A percentile compares a stretch with the other conserved stretches of the same genome.
Conservation (phyloP, 2,797 vertebrate species). For the Simalia tracyae region DNA sequence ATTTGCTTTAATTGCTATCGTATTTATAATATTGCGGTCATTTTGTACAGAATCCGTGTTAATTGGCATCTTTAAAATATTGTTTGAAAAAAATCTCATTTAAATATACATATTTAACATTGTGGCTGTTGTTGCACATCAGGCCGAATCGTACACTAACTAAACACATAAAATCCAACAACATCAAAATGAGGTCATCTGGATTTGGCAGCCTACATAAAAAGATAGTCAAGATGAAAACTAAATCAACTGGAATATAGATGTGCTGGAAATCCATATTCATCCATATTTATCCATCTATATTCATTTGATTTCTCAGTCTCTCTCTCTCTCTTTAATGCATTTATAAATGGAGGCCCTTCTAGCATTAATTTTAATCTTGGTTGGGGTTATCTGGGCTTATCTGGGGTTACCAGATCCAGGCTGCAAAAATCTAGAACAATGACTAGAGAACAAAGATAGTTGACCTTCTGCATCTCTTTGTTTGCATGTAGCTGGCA, state of each 20-base stretch:
- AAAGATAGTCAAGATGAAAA: background rate
- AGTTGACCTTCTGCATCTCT: background rate
- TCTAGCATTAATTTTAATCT: background rate
- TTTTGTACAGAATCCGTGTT: too few species aligned
- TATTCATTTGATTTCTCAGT: background rate
- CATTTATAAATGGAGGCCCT: background rate
- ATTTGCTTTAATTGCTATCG: background rate
- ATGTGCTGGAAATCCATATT: background rate
- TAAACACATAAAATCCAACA: background rate
- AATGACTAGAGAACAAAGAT: too few species aligned
- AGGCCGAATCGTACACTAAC: background rate
- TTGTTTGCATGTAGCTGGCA: too few species aligned
- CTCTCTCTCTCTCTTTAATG: background rate
- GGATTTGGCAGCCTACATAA: background rate
- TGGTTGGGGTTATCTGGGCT: background rate
- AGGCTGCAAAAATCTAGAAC: background rate
- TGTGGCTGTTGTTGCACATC: background rate
- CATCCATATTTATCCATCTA: background rate
- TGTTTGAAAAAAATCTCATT: background rate
- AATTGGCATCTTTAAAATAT: background rate
- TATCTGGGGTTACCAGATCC: background rate
- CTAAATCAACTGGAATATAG: background rate
- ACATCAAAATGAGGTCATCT: background rate
- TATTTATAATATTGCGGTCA: background rate
- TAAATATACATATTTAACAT: background rate